phyloP scores from a whole-genome alignment of 2,113 vertebrate genomes.

The Pomatorhinus ruficollis region DNA sequence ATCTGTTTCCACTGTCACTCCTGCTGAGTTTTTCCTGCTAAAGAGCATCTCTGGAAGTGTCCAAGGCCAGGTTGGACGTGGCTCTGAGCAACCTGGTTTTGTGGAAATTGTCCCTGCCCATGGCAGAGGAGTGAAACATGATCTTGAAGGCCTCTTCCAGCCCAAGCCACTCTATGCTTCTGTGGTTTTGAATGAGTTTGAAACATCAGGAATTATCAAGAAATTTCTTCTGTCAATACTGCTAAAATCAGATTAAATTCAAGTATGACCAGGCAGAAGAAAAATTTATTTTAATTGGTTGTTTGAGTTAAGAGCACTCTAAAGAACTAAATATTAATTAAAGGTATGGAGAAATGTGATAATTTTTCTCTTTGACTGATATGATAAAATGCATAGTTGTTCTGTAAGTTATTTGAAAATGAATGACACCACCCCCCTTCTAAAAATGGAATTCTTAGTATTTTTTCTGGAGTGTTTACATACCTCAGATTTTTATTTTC shows the following conservation, averaged over 20 bases:
- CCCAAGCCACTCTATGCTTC: background rate
- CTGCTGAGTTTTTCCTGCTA: background rate
- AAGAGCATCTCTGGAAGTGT: background rate
- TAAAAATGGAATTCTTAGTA: background rate
- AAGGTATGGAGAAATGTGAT: background rate
- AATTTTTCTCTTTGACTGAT: background rate
- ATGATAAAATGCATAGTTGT: background rate
- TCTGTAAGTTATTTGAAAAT: background rate
- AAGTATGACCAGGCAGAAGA: background rate
- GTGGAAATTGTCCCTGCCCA: background rate
- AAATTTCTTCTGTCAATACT: background rate
- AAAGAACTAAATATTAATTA: background rate
- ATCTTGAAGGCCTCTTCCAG: background rate
- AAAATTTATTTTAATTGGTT: background rate
- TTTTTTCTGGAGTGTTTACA: background rate
- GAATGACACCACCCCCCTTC: fast-evolving
- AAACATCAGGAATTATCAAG: background rate
- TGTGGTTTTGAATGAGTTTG: background rate
- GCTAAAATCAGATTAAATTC: background rate
- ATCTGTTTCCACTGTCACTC: background rate
- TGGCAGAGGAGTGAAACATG: background rate
- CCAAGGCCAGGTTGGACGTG: background rate
- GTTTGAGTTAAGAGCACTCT: background rate
- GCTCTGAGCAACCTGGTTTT: background rate
- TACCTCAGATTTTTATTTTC: background rate